phyloP scores from a whole-genome alignment of 1,140 invertebrate species.

The Nebria ingens region DNA sequence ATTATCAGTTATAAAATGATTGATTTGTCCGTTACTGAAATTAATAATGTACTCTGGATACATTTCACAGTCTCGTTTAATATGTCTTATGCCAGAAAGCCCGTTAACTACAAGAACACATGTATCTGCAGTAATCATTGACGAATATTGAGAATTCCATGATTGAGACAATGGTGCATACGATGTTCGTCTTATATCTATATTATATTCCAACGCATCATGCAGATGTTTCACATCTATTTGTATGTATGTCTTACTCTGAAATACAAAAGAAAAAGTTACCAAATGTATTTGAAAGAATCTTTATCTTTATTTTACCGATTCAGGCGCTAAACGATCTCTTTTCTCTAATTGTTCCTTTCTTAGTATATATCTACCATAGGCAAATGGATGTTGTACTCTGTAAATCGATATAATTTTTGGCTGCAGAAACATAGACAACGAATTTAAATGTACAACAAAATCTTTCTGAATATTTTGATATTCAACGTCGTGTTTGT shows the following conservation, averaged over 20 bases:
- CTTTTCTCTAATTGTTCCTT: not conserved
- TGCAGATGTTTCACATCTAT: not conserved
- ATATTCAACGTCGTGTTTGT: no score
- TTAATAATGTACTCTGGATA: not conserved
- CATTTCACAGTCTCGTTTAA: not conserved
- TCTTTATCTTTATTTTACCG: not conserved
- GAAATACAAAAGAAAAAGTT: not conserved
- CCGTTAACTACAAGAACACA: not conserved
- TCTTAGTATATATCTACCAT: not conserved
- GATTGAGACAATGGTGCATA: not conserved
- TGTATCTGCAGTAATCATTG: not conserved
- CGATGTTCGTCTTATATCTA: not conserved
- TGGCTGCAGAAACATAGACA: no score
- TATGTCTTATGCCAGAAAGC: not conserved
- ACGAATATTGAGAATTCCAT: not conserved
- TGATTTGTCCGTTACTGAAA: no score
- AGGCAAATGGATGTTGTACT: conserved; percentile 1
- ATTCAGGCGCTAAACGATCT: not conserved
- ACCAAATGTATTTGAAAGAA: not conserved
- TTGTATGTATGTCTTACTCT: not conserved
- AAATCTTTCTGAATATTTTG: no score
- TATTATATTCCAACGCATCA: not conserved
- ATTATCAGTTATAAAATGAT: no score
- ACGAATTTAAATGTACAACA: no score
- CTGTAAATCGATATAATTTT: no score